Evolutionary conservation across 2,797 vertebrate species (phyloP).

Genomic region (Poecilia wingei): DNA sequence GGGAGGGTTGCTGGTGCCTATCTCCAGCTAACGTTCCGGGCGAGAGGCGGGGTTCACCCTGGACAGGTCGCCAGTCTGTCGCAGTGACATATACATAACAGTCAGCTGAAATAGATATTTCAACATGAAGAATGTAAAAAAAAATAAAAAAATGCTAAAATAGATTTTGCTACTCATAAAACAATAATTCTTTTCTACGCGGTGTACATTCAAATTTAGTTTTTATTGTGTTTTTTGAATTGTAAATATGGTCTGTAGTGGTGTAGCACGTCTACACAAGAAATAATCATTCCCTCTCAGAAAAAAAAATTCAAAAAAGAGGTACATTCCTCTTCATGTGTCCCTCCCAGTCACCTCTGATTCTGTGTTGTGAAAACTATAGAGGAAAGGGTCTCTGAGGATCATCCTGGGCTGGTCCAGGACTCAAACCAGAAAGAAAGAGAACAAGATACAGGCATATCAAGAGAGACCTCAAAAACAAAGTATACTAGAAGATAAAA

Average conservation of each 20-base stretch:
- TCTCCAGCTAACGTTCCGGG: no score
- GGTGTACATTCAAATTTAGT: not conserved
- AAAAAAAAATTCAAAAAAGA: constrained; percentile 44
- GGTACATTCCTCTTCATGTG: constrained; percentile 48
- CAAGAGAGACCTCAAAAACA: constrained; percentile 20
- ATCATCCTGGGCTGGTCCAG: constrained; percentile 55
- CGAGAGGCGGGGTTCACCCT: no score
- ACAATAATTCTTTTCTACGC: not conserved
- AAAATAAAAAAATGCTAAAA: not conserved
- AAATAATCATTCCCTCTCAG: constrained; percentile 3
- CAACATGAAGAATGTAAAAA: not conserved
- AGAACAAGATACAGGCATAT: constrained; percentile 22
- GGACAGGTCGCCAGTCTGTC: no score
- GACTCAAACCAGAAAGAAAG: constrained; percentile 47
- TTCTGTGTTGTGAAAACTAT: constrained; percentile 65
- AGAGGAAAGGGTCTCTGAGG: constrained; percentile 61
- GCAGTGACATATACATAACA: not conserved
- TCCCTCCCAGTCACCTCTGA: constrained; percentile 28
- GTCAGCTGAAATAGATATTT: not conserved
- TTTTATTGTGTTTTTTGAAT: not conserved
- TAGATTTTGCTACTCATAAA: not conserved
- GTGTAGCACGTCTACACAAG: constrained; percentile 9
- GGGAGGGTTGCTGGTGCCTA: no score
- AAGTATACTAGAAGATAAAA: constrained; percentile 36
- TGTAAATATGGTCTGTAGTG: not conserved